These are phyloP conservation scores for Lepidurus packardi DNA, from an alignment of 1,140 invertebrate genomes.

Conservation along the genomic window DNA sequence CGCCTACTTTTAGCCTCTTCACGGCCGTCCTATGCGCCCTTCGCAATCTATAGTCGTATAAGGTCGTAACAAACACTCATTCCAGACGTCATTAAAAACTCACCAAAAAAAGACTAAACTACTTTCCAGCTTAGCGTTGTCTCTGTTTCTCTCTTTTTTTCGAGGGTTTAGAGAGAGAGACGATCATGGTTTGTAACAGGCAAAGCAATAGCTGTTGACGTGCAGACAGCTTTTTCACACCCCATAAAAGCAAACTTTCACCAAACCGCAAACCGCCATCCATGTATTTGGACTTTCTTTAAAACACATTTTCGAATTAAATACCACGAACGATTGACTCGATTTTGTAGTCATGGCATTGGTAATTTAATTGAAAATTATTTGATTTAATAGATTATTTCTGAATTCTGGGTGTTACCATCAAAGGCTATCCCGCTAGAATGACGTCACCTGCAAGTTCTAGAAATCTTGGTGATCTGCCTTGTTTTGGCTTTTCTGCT, in stretches of 20 bases:
- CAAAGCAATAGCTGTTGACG: conserved; percentile 3
- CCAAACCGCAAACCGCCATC: neutral
- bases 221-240: neutral
- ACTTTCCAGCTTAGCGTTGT: too few species aligned
- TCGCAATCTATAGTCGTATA: neutral
- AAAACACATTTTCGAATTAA: too few species aligned
- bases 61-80: neutral
- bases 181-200: neutral
- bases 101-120: neutral
- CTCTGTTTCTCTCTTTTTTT: too few species aligned
- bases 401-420: too few species aligned
- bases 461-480: too few species aligned
- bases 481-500: too few species aligned
- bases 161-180: neutral
- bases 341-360: too few species aligned
- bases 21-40: neutral
- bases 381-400: too few species aligned
- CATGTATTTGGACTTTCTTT: neutral
- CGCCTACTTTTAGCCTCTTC: neutral
- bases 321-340: too few species aligned
- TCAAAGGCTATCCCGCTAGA: too few species aligned
- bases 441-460: too few species aligned
- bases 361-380: too few species aligned
- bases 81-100: neutral
- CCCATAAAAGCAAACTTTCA: neutral